phyloP scores from a whole-genome alignment of 2,888 invertebrate species.

The Pollenia amentaria region DNA sequence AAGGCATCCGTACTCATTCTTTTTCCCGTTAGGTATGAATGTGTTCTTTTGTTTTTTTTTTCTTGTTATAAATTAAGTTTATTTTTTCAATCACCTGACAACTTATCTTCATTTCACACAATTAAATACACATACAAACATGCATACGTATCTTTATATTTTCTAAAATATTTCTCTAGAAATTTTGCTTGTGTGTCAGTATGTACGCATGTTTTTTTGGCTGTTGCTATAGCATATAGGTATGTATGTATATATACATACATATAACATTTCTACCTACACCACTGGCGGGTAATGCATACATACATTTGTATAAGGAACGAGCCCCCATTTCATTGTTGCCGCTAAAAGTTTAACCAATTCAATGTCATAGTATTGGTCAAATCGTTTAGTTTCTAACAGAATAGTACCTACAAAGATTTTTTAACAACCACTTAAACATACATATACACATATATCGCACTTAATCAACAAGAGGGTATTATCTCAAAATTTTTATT shows the following conservation, averaged over 20 bases:
- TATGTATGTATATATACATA: slow-evolving; percentile 44
- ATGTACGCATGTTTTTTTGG: slow-evolving; percentile 18
- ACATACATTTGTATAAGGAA: slow-evolving; percentile 39
- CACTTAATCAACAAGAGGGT: too few species aligned
- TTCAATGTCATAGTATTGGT: slow-evolving; percentile 48
- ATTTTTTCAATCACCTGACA: too few species aligned
- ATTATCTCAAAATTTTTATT: too few species aligned
- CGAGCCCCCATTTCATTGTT: slow-evolving; percentile 72
- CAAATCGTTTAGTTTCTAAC: slow-evolving; percentile 35
- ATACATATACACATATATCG: not conserved
- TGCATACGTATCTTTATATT: not conserved
- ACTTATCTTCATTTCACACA: too few species aligned
- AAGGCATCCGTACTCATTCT: too few species aligned
- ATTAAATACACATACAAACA: not conserved
- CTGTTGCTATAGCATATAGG: slow-evolving; percentile 47
- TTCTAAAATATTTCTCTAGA: slow-evolving; percentile 10
- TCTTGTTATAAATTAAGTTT: not conserved
- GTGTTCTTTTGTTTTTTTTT: not conserved
- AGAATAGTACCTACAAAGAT: not conserved
- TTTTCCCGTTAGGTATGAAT: not conserved
- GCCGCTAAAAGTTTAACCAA: slow-evolving; percentile 16
- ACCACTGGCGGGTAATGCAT: slow-evolving; percentile 22
- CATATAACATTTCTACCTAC: slow-evolving; percentile 30
- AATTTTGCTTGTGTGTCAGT: not conserved
- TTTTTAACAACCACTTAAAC: not conserved